phyloP scores from a whole-genome alignment of 2,888 invertebrate genomes.

The Pristionchus entomophagus region DNA sequence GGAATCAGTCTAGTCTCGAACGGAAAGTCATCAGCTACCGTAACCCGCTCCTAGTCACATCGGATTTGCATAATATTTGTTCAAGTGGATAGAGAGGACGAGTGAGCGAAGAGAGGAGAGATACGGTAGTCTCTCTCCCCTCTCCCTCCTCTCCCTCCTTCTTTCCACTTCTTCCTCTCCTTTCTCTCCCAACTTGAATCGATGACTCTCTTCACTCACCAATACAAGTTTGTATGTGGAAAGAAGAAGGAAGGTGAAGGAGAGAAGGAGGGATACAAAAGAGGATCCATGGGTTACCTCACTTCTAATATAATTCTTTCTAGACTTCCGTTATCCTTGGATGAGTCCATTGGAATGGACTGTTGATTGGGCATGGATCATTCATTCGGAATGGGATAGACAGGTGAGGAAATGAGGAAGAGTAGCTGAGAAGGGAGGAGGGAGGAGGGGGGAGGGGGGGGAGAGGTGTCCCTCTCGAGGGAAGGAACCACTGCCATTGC shows the following conservation, averaged over 20 bases:
- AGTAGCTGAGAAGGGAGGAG: neutral
- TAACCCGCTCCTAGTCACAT: neutral
- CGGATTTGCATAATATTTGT: conserved; percentile 43
- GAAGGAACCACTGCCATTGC: neutral
- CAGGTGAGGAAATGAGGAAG: neutral
- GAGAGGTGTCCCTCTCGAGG: neutral
- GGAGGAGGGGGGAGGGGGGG: too few species aligned
- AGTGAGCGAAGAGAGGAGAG: conserved; percentile 6
- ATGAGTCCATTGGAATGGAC: neutral
- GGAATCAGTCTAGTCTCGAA: neutral
- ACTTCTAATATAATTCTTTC: neutral
- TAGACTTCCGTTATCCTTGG: conserved; percentile 1
- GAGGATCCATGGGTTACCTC: too few species aligned
- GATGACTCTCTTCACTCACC: neutral
- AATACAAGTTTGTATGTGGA: conserved; percentile 38
- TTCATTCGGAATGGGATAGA: conserved; percentile 8
- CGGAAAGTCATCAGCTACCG: neutral
- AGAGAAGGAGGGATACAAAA: neutral
- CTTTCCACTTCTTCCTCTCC: conserved; percentile 44
- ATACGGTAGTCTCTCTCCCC: conserved; percentile 42
- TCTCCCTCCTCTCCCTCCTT: conserved; percentile 5
- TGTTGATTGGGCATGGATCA: neutral
- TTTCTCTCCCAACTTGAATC: conserved; percentile 26
- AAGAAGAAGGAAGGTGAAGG: neutral
- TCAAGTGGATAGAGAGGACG: conserved; percentile 1